Conservation (phyloP, 2,113 vertebrate genomes). For the Rhizomys pruinosus region DNA sequence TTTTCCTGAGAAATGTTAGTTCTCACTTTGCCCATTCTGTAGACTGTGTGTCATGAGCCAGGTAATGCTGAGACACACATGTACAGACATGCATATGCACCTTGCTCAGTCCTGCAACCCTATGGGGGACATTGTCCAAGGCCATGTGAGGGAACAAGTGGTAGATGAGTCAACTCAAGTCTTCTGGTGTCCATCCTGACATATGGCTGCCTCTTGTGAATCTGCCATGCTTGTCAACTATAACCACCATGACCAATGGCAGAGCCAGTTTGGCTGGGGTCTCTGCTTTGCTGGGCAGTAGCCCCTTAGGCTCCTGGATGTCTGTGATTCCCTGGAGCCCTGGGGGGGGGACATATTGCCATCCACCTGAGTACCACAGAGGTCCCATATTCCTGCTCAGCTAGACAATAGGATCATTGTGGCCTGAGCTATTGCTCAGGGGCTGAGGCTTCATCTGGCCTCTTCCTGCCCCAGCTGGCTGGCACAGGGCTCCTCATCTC, state of each 20-base stretch:
- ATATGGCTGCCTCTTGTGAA: background rate
- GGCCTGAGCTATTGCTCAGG: background rate
- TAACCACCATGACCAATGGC: background rate
- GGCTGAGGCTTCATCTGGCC: background rate
- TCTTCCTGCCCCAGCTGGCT: background rate
- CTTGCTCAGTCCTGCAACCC: background rate
- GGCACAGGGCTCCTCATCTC: background rate
- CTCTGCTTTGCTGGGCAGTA: conserved; percentile 25
- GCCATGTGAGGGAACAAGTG: background rate
- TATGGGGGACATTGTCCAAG: background rate
- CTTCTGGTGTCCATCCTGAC: background rate
- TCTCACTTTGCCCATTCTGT: background rate
- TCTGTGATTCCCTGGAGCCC: background rate
- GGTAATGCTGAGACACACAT: background rate
- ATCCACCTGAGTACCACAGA: background rate
- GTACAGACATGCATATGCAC: background rate
- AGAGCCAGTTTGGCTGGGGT: background rate
- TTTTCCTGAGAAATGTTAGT: background rate
- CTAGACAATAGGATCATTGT: background rate
- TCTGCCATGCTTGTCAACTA: too few species aligned
- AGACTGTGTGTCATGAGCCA: background rate
- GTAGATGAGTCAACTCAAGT: background rate
- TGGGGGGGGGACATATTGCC: background rate
- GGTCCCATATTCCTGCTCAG: background rate
- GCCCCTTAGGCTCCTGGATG: background rate